These are phyloP conservation scores for Chlamydotis undulata DNA, from an alignment of 2,113 vertebrate species.

Conservation along the genomic window DNA sequence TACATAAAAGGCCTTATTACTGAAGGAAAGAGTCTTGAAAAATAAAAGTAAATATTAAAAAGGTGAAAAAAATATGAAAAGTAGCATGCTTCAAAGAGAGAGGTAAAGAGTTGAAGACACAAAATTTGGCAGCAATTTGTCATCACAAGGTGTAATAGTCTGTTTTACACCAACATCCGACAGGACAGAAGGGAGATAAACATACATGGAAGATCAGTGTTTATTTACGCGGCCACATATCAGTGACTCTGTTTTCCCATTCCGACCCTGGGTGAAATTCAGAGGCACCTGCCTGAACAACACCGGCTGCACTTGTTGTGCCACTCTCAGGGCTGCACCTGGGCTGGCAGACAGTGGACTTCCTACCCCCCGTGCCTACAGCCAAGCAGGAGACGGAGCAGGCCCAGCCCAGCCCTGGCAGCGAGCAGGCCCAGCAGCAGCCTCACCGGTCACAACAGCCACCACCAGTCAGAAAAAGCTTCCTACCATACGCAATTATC, in stretches of 20 bases:
- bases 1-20: not conserved
- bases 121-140: not conserved
- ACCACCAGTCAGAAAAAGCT: not conserved
- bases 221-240: not conserved
- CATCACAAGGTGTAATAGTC: not conserved
- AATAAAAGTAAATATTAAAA: not conserved
- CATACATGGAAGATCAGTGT: not conserved
- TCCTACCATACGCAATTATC: fast-evolving
- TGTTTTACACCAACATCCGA: not conserved
- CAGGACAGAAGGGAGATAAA: not conserved
- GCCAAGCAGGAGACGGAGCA: not conserved
- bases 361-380: not conserved
- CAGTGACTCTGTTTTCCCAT: slow-evolving; percentile 37
- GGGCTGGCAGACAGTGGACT: not conserved
- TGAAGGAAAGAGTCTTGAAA: not conserved
- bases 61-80: not conserved
- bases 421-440: fast-evolving
- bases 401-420: not conserved
- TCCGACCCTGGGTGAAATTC: not conserved
- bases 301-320: not conserved
- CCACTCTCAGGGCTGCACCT: not conserved
- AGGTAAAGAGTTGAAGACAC: not conserved
- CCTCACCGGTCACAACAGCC: not conserved
- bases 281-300: not conserved
- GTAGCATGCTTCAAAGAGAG: not conserved